Percentiles rank a stretch among this genome's conserved stretches.
Evolutionary conservation across 2,888 invertebrate species (phyloP).

Genomic region (Leucania comma): DNA sequence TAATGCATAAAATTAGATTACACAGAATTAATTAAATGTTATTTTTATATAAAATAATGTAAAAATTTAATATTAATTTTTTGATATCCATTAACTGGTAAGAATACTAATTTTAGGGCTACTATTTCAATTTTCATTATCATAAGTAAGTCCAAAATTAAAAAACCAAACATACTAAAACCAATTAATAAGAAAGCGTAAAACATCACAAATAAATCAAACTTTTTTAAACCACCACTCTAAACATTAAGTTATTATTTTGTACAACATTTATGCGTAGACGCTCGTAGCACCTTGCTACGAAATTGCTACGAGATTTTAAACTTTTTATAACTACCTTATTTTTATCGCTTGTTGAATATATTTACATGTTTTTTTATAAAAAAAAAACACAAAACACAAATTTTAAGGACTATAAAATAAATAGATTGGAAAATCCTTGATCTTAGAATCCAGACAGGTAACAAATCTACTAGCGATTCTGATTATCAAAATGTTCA

Average conservation of each 20-base stretch:
- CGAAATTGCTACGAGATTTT: slow-evolving; percentile 54
- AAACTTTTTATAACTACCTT: not conserved
- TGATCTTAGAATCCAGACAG: too few species aligned
- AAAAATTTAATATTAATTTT: too few species aligned
- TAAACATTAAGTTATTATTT: slow-evolving; percentile 11
- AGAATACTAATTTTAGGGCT: too few species aligned
- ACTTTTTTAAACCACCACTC: not conserved
- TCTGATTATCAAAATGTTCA: too few species aligned
- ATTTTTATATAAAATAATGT: too few species aligned
- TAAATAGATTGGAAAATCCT: too few species aligned
- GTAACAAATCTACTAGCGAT: too few species aligned
- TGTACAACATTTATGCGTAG: slow-evolving; percentile 15
- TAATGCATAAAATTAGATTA: too few species aligned
- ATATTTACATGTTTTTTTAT: not conserved
- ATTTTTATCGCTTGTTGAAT: not conserved
- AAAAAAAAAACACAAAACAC: not conserved
- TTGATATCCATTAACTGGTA: too few species aligned
- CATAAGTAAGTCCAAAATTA: not conserved
- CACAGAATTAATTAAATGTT: too few species aligned
- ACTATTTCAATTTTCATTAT: not conserved
- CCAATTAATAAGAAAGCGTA: not conserved
- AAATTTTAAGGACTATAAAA: not conserved
- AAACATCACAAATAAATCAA: slow-evolving; percentile 42
- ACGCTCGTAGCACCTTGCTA: slow-evolving; percentile 52
- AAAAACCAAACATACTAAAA: not conserved